These are phyloP conservation scores for Strix uralensis DNA, from an alignment of 2,113 vertebrate genomes.

Conservation along the genomic window DNA sequence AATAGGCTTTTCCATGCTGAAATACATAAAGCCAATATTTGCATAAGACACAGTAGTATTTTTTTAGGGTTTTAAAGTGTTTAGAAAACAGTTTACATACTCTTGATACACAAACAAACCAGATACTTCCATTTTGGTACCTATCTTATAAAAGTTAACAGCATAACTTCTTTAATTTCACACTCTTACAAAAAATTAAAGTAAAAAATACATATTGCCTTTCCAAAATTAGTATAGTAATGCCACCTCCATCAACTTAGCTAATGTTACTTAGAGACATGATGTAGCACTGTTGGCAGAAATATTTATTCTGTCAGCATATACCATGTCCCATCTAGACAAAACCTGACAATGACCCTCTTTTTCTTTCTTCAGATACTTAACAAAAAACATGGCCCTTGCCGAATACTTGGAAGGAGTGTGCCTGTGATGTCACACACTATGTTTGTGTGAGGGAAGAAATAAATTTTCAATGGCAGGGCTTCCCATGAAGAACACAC, in stretches of 20 bases:
- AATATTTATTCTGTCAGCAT: neutral
- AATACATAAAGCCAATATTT: neutral
- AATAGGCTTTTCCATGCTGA: neutral
- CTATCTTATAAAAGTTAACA: neutral
- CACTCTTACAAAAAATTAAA: neutral
- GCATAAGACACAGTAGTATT: neutral
- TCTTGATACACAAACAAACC: neutral
- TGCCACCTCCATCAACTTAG: neutral
- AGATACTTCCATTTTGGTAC: neutral
- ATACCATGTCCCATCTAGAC: neutral
- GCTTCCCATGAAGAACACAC: neutral
- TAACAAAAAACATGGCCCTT: neutral
- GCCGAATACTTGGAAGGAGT: neutral
- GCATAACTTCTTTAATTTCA: neutral
- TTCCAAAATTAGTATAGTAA: neutral
- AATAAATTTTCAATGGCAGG: neutral
- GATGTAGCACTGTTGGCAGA: neutral
- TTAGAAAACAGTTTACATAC: neutral
- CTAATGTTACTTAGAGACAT: neutral
- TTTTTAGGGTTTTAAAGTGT: neutral
- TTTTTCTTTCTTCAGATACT: neutral
- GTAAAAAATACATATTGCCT: neutral
- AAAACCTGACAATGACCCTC: conserved; percentile 1
- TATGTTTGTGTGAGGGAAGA: neutral
- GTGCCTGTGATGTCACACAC: neutral